Conservation (phyloP, 1,140 invertebrate species). For the Drosophila sulfurigaster region DNA sequence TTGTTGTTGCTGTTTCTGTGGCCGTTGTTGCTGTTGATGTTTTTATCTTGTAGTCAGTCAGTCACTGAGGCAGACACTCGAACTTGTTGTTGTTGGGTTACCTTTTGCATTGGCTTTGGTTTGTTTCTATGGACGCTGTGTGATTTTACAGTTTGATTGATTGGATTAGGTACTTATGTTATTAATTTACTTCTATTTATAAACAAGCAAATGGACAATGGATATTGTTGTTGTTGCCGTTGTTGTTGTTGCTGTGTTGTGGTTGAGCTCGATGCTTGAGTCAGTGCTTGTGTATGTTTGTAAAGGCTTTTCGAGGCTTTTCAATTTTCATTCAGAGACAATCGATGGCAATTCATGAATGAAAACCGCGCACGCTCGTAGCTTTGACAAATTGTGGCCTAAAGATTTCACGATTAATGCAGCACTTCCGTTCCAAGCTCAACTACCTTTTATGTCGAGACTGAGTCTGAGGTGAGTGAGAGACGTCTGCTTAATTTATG, state of each 20-base stretch:
- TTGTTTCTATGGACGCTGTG: slow-evolving; percentile 67
- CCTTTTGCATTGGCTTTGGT: slow-evolving; percentile 65
- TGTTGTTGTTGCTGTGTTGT: slow-evolving; percentile 33
- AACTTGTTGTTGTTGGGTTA: slow-evolving; percentile 52
- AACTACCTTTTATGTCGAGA: background rate
- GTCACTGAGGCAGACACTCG: slow-evolving; percentile 53
- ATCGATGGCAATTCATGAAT: slow-evolving; percentile 55
- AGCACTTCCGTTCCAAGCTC: slow-evolving; percentile 56
- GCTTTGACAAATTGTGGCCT: slow-evolving; percentile 71
- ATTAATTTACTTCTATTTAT: slow-evolving; percentile 84
- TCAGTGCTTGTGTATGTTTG: background rate
- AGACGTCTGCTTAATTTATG: slow-evolving; percentile 50
- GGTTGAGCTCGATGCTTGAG: slow-evolving; percentile 6
- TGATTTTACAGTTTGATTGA: slow-evolving; percentile 83
- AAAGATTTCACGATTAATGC: slow-evolving; percentile 65
- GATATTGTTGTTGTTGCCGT: slow-evolving; percentile 43
- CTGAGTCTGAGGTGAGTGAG: background rate
- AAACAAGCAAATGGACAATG: slow-evolving; percentile 78
- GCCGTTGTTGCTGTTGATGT: slow-evolving; percentile 70
- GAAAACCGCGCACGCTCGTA: slow-evolving; percentile 36
- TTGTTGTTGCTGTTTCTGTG: slow-evolving; percentile 57
- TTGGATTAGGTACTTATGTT: slow-evolving; percentile 84
- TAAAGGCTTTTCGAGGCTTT: slow-evolving; percentile 47
- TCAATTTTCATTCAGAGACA: slow-evolving; percentile 73
- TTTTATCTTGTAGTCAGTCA: slow-evolving; percentile 66